phyloP scores from a whole-genome alignment of 2,888 invertebrate genomes.

The Torymus aiolomorphi region DNA sequence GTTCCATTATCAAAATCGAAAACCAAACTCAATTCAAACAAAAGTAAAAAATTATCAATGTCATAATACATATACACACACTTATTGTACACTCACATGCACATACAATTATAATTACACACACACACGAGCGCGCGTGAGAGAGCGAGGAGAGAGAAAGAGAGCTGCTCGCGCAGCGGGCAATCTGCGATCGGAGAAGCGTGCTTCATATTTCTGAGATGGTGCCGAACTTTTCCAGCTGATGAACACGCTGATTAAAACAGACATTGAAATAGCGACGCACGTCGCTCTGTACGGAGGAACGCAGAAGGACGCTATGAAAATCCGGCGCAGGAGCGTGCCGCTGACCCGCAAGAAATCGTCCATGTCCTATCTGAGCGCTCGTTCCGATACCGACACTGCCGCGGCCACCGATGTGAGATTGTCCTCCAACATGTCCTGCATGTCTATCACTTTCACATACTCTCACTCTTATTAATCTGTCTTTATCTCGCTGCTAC shows the following conservation, averaged over 20 bases:
- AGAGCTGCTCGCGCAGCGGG: background rate
- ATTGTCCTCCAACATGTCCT: slow-evolving; percentile 59
- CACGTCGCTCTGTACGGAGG: slow-evolving; percentile 76
- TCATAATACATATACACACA: too few species aligned
- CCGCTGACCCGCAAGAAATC: slow-evolving; percentile 75
- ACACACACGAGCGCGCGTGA: too few species aligned
- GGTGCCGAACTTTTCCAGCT: slow-evolving; percentile 77
- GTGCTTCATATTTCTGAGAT: slow-evolving; percentile 58
- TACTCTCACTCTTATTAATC: background rate
- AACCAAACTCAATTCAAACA: too few species aligned
- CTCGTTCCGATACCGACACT: slow-evolving; percentile 73
- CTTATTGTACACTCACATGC: too few species aligned
- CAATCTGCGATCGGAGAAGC: background rate
- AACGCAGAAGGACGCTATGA: slow-evolving; percentile 73
- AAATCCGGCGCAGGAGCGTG: slow-evolving; percentile 72
- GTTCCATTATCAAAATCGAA: too few species aligned
- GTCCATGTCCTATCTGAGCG: slow-evolving; percentile 74
- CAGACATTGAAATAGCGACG: slow-evolving; percentile 81
- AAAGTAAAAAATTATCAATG: too few species aligned
- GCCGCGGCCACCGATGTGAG: slow-evolving; percentile 74
- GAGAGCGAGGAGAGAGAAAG: too few species aligned
- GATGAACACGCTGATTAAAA: slow-evolving; percentile 87
- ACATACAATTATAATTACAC: too few species aligned
- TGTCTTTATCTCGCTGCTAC: background rate
- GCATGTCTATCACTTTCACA: slow-evolving; percentile 29